Evolutionary conservation across 53 echinoderm and acorn worm genomes (phyloP).

Genomic region (Paelopatides confundens): DNA sequence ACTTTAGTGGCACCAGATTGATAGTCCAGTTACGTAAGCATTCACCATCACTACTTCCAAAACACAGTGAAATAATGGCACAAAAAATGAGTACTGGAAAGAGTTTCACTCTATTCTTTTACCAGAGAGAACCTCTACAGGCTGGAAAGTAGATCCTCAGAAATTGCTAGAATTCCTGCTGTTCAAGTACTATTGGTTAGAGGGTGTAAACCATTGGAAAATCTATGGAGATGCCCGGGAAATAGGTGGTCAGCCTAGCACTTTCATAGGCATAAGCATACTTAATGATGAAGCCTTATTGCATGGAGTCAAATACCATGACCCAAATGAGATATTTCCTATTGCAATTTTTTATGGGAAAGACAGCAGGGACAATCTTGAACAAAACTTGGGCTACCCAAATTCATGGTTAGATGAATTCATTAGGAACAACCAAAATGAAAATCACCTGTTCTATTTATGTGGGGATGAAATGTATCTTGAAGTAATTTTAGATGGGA

Average conservation of each 20-base stretch:
- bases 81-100: slow-evolving; percentile 40
- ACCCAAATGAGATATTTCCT: slow-evolving; percentile 65
- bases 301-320: slow-evolving; percentile 54
- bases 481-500: slow-evolving; percentile 68
- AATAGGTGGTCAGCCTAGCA: slow-evolving; percentile 69
- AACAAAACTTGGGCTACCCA: slow-evolving; percentile 46
- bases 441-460: slow-evolving; percentile 34
- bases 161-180: slow-evolving; percentile 44
- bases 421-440: neutral
- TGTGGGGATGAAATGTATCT: slow-evolving; percentile 78
- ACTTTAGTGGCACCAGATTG: neutral
- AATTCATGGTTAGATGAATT: neutral
- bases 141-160: slow-evolving; percentile 63
- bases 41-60: neutral
- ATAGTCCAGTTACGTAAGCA: too few species aligned
- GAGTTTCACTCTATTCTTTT: slow-evolving; percentile 56
- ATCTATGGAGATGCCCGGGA: slow-evolving; percentile 67
- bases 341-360: slow-evolving; percentile 78
- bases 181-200: slow-evolving; percentile 59
- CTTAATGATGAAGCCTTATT: slow-evolving; percentile 53
- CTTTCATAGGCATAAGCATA: slow-evolving; percentile 48
- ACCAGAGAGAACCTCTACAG: slow-evolving; percentile 61
- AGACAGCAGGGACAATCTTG: slow-evolving; percentile 75
- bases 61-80: neutral
- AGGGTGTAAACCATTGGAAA: neutral